A percentile compares a stretch with the other conserved stretches of the same genome.
Evolutionary conservation across 2,797 vertebrate genomes (phyloP).

Genomic region (Pangasius djambal): DNA sequence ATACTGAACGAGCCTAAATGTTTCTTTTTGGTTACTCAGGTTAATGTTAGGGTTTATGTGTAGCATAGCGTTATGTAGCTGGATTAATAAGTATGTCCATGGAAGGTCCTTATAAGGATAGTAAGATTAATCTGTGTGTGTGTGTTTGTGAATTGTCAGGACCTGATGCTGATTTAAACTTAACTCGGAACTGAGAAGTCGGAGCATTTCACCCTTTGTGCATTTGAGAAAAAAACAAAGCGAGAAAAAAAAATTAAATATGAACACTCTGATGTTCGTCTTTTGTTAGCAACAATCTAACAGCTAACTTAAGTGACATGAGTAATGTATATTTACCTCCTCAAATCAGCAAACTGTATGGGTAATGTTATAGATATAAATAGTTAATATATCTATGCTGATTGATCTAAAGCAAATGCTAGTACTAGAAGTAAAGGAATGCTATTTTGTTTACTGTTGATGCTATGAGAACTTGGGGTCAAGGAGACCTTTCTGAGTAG

Average conservation of each 20-base stretch:
- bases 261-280: background rate
- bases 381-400: background rate
- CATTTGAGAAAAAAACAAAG: background rate
- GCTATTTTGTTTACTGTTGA: background rate
- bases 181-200: background rate
- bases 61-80: background rate
- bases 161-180: background rate
- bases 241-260: no score
- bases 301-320: background rate
- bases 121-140: background rate
- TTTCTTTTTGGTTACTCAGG: background rate
- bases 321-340: background rate
- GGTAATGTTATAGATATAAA: background rate
- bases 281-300: constrained; percentile 1
- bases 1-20: background rate
- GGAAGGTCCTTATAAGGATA: background rate
- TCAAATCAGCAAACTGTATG: background rate
- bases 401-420: background rate
- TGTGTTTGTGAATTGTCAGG: background rate
- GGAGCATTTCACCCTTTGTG: background rate
- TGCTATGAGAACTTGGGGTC: no score
- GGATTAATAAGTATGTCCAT: background rate
- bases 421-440: background rate
- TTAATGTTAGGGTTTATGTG: background rate
- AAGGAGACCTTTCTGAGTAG: background rate